These are phyloP conservation scores for Ochlodes sylvanus DNA, from an alignment of 2,888 invertebrate genomes.

Conservation along the genomic window DNA sequence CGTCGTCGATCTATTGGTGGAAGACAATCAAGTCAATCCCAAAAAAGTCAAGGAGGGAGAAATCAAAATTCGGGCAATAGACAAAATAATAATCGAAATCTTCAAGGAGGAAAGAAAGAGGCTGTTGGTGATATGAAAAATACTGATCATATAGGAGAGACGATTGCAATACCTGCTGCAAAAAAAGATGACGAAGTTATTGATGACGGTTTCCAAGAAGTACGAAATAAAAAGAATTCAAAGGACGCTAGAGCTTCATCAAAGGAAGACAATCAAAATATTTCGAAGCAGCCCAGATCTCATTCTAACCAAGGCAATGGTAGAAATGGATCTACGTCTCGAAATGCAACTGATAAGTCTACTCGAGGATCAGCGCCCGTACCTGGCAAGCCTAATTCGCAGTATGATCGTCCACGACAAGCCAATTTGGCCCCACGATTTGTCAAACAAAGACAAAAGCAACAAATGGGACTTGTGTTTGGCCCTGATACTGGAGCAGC, in stretches of 20 bases:
- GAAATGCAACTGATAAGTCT: slow-evolving; percentile 73
- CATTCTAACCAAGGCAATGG: slow-evolving; percentile 77
- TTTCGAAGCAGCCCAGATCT: slow-evolving; percentile 72
- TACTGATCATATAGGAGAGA: slow-evolving; percentile 67
- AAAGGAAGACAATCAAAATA: slow-evolving; percentile 69
- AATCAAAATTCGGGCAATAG: slow-evolving; percentile 68
- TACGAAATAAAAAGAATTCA: slow-evolving; percentile 91
- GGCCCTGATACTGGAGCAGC: slow-evolving; percentile 84
- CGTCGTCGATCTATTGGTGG: slow-evolving; percentile 66
- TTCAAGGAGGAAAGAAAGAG: slow-evolving; percentile 67
- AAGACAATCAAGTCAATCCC: slow-evolving; percentile 59
- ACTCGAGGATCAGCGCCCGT: slow-evolving; percentile 66
- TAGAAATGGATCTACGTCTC: slow-evolving; percentile 73
- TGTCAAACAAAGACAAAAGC: slow-evolving; percentile 89
- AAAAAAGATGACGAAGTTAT: slow-evolving; percentile 82
- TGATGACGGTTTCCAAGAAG: slow-evolving; percentile 93
- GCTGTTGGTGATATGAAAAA: slow-evolving; percentile 62
- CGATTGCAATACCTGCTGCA: slow-evolving; percentile 63
- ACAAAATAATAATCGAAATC: slow-evolving; percentile 64
- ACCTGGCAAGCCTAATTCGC: slow-evolving; percentile 64
- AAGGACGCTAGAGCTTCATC: slow-evolving; percentile 82
- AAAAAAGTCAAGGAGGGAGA: slow-evolving; percentile 66
- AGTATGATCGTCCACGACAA: slow-evolving; percentile 81
- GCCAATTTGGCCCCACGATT: slow-evolving; percentile 91
- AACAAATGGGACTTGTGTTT: slow-evolving; percentile 73